A percentile compares a stretch with the other conserved stretches of the same genome.
phyloP scores from a whole-genome alignment of 1,140 invertebrate genomes.

The Lineus longissimus region DNA sequence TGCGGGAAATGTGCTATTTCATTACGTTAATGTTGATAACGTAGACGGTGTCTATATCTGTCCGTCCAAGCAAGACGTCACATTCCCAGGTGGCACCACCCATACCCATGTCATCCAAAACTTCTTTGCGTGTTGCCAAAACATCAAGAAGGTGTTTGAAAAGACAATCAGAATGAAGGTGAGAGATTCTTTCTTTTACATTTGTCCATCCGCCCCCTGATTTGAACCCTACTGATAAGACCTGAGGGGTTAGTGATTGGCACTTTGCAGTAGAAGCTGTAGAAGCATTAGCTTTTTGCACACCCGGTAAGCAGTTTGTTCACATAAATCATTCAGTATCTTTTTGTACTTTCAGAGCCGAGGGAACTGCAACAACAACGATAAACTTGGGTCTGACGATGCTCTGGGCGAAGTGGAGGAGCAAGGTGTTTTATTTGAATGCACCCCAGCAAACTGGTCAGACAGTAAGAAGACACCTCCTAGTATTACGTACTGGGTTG shows the following conservation, averaged over 20 bases:
- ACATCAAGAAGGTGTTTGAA: constrained; percentile 45
- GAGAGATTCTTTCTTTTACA: constrained; percentile 2
- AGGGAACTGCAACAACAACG: constrained; percentile 14
- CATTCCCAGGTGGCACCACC: constrained; percentile 6
- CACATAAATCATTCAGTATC: no score
- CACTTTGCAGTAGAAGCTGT: no score
- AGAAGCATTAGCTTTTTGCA: no score
- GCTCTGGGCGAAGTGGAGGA: constrained; percentile 35
- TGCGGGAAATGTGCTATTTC: constrained; percentile 42
- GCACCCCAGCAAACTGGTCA: constrained; percentile 18
- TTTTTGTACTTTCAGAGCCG: constrained; percentile 31
- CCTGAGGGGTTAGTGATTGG: no score
- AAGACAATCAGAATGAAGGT: constrained; percentile 37
- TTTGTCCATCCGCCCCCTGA: neutral
- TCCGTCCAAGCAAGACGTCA: constrained; percentile 24
- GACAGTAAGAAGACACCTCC: constrained; percentile 27
- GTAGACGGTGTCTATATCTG: constrained; percentile 47
- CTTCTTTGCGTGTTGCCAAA: constrained; percentile 43
- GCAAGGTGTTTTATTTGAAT: constrained; percentile 48
- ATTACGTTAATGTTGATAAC: constrained; percentile 46
- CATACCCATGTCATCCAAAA: constrained; percentile 38
- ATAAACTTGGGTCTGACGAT: constrained; percentile 26
- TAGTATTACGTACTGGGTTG: constrained; percentile 45
- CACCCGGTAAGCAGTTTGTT: no score
- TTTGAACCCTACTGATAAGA: no score